Evolutionary conservation across 2,113 vertebrate species (phyloP).

Genomic region (Spilogale gracilis): DNA sequence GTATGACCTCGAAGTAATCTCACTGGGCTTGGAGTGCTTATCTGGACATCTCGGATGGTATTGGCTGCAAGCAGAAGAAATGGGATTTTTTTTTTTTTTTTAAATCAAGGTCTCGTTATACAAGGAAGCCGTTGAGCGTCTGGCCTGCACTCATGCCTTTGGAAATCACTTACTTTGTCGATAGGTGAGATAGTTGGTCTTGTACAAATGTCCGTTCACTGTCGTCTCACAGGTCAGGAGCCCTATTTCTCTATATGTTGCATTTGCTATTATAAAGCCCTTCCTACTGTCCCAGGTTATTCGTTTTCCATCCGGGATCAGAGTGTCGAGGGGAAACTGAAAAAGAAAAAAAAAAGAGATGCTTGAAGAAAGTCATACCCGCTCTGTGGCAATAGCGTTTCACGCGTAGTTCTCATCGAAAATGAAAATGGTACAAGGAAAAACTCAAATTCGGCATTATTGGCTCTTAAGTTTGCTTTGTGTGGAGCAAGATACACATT

Average conservation of each 20-base stretch:
- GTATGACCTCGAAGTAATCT: constrained; percentile 89
- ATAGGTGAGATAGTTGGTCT: constrained; percentile 90
- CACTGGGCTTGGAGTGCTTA: constrained; percentile 90
- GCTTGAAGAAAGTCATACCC: not conserved
- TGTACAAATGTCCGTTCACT: constrained; percentile 83
- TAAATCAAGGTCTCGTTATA: not conserved
- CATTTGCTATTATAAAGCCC: constrained; percentile 93
- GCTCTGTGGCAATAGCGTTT: not conserved
- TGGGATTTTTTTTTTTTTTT: not conserved
- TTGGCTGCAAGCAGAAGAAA: constrained; percentile 86
- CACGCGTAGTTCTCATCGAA: not conserved
- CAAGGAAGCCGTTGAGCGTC: not conserved
- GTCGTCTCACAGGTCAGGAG: constrained; percentile 93
- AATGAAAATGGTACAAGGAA: not conserved
- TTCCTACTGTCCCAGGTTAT: constrained; percentile 94
- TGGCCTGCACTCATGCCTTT: fast-evolving
- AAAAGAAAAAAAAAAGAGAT: constrained; percentile 46
- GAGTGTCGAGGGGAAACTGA: constrained; percentile 88
- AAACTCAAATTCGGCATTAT: not conserved
- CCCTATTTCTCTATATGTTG: constrained; percentile 92
- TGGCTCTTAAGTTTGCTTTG: not conserved
- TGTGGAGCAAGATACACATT: not conserved
- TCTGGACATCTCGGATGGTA: constrained; percentile 91
- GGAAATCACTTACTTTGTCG: constrained; percentile 89
- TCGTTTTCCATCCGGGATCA: constrained; percentile 90